phyloP scores from a whole-genome alignment of 2,888 invertebrate species.

The Cinara cedri region DNA sequence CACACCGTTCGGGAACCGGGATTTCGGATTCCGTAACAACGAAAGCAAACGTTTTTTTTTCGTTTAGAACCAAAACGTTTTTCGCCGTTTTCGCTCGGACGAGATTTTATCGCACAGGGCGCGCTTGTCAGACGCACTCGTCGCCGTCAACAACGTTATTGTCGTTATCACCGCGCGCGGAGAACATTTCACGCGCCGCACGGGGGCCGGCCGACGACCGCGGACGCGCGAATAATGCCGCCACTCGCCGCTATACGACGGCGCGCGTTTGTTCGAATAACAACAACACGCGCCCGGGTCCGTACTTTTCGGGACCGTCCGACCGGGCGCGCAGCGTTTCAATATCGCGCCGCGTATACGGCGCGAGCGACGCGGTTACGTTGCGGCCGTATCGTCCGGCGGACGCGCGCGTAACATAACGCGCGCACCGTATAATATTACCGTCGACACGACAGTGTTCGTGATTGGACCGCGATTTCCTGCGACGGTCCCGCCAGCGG shows the following conservation, averaged over 20 bases:
- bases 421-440: too few species aligned
- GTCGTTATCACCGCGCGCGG: too few species aligned
- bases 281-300: neutral
- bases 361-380: neutral
- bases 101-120: slow-evolving; percentile 36
- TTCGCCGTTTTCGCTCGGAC: slow-evolving; percentile 26
- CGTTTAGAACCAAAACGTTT: too few species aligned
- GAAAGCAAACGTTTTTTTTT: slow-evolving; percentile 39
- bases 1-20: too few species aligned
- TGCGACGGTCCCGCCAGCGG: too few species aligned
- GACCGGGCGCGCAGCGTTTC: slow-evolving; percentile 25
- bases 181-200: neutral
- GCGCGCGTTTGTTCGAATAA: slow-evolving; percentile 42
- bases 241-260: too few species aligned
- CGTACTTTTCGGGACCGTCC: slow-evolving; percentile 11
- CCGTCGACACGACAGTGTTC: too few species aligned
- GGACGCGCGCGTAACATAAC: too few species aligned
- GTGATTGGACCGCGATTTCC: too few species aligned
- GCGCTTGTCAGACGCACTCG: slow-evolving; percentile 11
- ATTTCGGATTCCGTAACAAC: too few species aligned
- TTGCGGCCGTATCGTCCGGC: too few species aligned
- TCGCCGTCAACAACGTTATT: neutral
- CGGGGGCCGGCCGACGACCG: neutral
- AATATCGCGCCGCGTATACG: neutral
- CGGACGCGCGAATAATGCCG: slow-evolving; percentile 36